Percentiles rank a stretch among this genome's conserved stretches.
phyloP scores from a whole-genome alignment of 1,140 invertebrate species.

The Cryptotermes secundus region DNA sequence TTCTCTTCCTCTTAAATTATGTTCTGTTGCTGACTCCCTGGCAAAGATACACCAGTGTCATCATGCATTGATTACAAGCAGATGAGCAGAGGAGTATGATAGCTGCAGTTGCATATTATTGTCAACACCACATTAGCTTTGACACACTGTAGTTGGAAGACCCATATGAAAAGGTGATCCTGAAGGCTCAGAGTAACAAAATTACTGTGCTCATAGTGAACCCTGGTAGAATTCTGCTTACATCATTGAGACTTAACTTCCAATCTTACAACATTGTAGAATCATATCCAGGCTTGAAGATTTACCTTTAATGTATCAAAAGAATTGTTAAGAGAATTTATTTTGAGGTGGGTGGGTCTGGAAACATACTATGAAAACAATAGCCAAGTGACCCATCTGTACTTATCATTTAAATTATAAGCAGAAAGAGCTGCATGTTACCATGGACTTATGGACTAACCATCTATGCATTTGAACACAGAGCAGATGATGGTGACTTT shows the following conservation, averaged over 20 bases:
- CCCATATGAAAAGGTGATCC: slow-evolving; percentile 72
- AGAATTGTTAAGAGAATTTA: too few species aligned
- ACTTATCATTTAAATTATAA: slow-evolving; percentile 62
- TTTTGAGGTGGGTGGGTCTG: too few species aligned
- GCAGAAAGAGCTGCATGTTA: slow-evolving; percentile 70
- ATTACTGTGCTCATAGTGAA: slow-evolving; percentile 83
- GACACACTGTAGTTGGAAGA: slow-evolving; percentile 76
- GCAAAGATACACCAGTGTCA: too few species aligned
- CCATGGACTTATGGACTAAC: slow-evolving; percentile 61
- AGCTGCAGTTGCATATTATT: slow-evolving; percentile 73
- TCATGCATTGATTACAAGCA: too few species aligned
- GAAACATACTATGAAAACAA: slow-evolving; percentile 72
- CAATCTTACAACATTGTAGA: slow-evolving; percentile 90
- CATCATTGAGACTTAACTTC: slow-evolving; percentile 75
- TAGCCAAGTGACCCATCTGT: slow-evolving; percentile 58
- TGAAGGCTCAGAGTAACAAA: slow-evolving; percentile 75
- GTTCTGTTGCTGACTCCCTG: too few species aligned
- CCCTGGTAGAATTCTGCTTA: slow-evolving; percentile 79
- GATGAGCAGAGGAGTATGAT: too few species aligned
- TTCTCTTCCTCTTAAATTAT: too few species aligned
- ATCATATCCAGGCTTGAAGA: too few species aligned
- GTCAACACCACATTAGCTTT: slow-evolving; percentile 72
- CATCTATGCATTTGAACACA: slow-evolving; percentile 62
- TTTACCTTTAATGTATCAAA: too few species aligned
- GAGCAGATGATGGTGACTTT: slow-evolving; percentile 75